Conservation (phyloP, 2,797 vertebrate species). For the Coluber constrictor region DNA sequence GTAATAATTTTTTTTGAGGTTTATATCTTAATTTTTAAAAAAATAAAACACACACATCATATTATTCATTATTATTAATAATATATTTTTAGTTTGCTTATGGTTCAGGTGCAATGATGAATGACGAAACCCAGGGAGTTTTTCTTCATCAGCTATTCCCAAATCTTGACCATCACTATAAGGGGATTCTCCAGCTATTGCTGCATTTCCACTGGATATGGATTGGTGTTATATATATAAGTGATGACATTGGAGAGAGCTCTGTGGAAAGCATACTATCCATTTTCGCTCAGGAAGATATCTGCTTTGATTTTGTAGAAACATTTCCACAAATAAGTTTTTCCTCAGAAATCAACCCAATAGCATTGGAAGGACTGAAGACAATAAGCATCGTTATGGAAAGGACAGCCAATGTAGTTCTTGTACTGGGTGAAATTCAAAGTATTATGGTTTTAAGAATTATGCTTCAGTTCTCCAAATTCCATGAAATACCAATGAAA, state of each 20-base stretch:
- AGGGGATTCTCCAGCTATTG: background rate
- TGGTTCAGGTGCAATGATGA: no score
- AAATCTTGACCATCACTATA: no score
- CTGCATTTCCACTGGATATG: background rate
- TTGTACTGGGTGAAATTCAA: no score
- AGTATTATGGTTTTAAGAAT: background rate
- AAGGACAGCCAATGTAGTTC: no score
- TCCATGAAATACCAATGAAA: background rate
- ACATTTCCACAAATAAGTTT: background rate
- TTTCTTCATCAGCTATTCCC: no score
- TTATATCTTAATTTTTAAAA: no score
- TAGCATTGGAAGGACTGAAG: no score
- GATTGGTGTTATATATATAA: background rate
- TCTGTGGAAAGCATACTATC: background rate
- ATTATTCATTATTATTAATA: background rate
- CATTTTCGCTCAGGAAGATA: background rate
- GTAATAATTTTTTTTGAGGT: no score
- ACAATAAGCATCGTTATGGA: no score
- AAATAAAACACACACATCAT: no score
- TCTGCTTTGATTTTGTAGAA: background rate
- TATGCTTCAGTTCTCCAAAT: background rate
- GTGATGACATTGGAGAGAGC: background rate
- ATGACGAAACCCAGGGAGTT: no score
- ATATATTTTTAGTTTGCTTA: no score
- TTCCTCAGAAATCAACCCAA: background rate